These are phyloP conservation scores for Rhadina sibilatrix DNA, from an alignment of 2,113 vertebrate genomes.

Conservation along the genomic window DNA sequence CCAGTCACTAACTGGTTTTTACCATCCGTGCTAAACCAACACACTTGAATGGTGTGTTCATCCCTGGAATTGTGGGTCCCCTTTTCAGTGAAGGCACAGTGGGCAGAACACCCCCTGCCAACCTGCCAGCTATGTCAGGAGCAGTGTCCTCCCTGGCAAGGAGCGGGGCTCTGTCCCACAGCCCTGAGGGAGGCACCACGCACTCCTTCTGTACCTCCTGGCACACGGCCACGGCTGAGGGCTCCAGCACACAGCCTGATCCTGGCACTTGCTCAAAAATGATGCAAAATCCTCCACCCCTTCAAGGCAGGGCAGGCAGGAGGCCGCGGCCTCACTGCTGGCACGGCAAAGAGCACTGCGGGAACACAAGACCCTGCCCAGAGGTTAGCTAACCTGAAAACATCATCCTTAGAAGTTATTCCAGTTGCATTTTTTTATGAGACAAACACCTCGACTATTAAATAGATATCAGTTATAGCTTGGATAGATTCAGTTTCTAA, in stretches of 20 bases:
- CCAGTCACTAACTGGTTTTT: too few relatives aligned
- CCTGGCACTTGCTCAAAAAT: accelerated
- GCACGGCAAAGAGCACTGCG: accelerated
- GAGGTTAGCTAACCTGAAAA: neutral
- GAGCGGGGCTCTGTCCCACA: accelerated
- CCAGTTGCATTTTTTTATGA: neutral
- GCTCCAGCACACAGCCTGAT: accelerated
- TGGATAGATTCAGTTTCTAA: neutral
- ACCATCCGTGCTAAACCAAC: too few relatives aligned
- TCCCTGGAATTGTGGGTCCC: accelerated
- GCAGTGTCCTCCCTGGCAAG: too few relatives aligned
- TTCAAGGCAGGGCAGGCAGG: neutral
- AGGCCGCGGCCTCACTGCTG: neutral
- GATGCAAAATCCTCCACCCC: accelerated
- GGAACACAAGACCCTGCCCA: neutral
- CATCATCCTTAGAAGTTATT: neutral
- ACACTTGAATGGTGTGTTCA: neutral
- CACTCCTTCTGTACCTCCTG: neutral
- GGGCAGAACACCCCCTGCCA: accelerated
- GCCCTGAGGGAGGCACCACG: accelerated
- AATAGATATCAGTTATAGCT: neutral
- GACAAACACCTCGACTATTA: neutral
- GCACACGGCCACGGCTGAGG: accelerated
- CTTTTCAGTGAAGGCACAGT: accelerated
- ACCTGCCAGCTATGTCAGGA: accelerated